These are phyloP conservation scores for Montipora capricornis DNA, from an alignment of 64 coral and sea anemone species.

Conservation along the genomic window DNA sequence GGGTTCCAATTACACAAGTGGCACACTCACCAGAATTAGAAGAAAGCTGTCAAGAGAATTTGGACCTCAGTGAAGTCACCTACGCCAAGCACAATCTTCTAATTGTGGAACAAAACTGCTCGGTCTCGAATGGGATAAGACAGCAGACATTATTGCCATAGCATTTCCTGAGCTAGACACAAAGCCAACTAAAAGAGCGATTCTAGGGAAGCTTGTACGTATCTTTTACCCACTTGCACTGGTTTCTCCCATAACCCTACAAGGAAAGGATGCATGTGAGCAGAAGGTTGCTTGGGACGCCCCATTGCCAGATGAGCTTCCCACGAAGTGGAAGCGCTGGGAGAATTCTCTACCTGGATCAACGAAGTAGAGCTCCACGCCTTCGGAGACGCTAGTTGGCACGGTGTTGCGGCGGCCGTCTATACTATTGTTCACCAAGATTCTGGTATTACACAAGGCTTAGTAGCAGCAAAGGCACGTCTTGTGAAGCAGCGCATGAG, in stretches of 20 bases:
- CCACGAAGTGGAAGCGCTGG: neutral
- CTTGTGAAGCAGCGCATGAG: constrained; percentile 22
- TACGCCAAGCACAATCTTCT: constrained; percentile 22
- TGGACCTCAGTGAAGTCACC: neutral
- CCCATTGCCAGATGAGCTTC: neutral
- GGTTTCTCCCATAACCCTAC: constrained; percentile 3
- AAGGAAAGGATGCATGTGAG: constrained; percentile 34
- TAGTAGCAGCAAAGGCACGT: constrained; percentile 46
- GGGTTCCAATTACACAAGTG: constrained; percentile 50
- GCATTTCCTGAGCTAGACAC: constrained; percentile 2
- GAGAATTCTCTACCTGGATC: constrained; percentile 9
- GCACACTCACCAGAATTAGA: constrained; percentile 26
- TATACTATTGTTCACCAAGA: neutral
- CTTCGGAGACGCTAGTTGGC: constrained; percentile 13
- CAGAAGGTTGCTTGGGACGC: constrained; percentile 23
- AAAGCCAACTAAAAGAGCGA: neutral
- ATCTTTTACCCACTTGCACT: constrained; percentile 32
- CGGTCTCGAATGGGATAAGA: constrained; percentile 24
- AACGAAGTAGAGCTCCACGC: neutral
- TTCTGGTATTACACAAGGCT: constrained; percentile 2
- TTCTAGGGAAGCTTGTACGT: constrained; percentile 21
- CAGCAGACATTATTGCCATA: neutral
- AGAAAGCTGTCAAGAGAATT: neutral
- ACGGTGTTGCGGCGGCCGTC: neutral
- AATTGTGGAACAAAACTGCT: neutral